Evolutionary conservation across 1,140 invertebrate species (phyloP), one percentile per base, ranked within the genome.

Genomic region (Drosophila mauritiana): DNA sequence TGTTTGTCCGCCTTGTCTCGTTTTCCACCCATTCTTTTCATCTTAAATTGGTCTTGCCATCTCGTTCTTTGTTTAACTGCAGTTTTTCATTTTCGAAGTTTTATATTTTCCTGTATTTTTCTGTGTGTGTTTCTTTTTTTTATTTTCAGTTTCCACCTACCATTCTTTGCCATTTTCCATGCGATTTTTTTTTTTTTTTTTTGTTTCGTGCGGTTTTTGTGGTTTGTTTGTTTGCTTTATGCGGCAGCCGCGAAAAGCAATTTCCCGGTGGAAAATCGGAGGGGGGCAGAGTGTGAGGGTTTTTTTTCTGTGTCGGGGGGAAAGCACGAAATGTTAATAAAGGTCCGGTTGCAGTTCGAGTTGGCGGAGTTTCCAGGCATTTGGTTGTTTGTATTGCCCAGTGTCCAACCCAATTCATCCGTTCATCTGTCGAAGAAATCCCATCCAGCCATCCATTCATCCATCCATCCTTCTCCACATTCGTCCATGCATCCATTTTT

Each of bases 171-270:
- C 20, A 68, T 65, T 68, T 65, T 20, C n/a, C 31, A 46, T 67
- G 52, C 20, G 43, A 39, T 36, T 58, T 59, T 51, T 43, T 46
- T 51, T 31, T 67, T 58, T 67, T n/a, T 43, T 31, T 31, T 2
- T 31, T 3, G 31, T 31, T 31, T 70, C 48, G 5, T 43, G 51
- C 13, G 46, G 59, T 75, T 65, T 65, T 65, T 69, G 81, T 63
- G 82, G 78, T 86, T 85, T 81, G 67, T 72, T 83, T 76, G 76
- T 79, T 84, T 74, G 61, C 62, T 56, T 70, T 65, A 49, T 55
- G 59, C 62, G 64, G 56, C 49, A 70, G 57, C 62, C 72, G 64
- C 78, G 64, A 69, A 81, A 72, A 73, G 54, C 78, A 76, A 63
- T 78, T 70, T 78, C 52, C 55, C 74, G 58, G 64, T 54, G 54